Evolutionary conservation across 2,888 invertebrate species (phyloP), one percentile per base, ranked within the genome.

Genomic region (Diabrotica balteata): DNA sequence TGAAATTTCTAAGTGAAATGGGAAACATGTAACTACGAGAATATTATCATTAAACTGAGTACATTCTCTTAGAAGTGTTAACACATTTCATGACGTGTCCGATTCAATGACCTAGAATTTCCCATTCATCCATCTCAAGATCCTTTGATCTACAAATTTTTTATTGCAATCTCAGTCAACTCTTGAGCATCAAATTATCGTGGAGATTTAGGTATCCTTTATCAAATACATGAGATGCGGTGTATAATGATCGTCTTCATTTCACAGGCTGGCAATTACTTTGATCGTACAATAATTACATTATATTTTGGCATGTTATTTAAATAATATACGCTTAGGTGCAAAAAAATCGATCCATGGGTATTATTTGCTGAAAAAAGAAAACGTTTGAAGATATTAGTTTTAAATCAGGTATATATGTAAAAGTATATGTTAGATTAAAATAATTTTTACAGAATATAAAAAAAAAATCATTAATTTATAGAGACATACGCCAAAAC

Each of bases 91-190:
- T 64, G 52, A 64, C 52, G 58, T 52, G 58, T 64, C 58, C 64
- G 55, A 32, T 32, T 32, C 32, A 32, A 5, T 32, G 5, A 55
- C 55, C 46, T 63, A 57, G 63, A 45, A 63, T 63, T 17, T 64
- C 63, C 58, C 64, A 64, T 64, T 58, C 58, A 64, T 58, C 58
- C 64, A 58, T 64, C 64, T 64, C 64, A 52, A 64, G 58, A 64
- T 64, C 64, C 64, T 64, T 64, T 64, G 64, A 64, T 64, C 64
- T 64, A 64, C 52, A 59, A 42, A 64, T 64, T 64, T 58, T 64
- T 64, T 50, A 64, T 58, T 58, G 58, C 58, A 64, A 64, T 58
- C 58, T 64, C 58, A 32, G 63, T 63, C 63, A 63, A 57, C 42
- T 64, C 58, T 64, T 64, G 51, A 64, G 58, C 64, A 64, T 64